Evolutionary conservation across 2,888 invertebrate genomes (phyloP).

Genomic region (Amblyteles armatorius): DNA sequence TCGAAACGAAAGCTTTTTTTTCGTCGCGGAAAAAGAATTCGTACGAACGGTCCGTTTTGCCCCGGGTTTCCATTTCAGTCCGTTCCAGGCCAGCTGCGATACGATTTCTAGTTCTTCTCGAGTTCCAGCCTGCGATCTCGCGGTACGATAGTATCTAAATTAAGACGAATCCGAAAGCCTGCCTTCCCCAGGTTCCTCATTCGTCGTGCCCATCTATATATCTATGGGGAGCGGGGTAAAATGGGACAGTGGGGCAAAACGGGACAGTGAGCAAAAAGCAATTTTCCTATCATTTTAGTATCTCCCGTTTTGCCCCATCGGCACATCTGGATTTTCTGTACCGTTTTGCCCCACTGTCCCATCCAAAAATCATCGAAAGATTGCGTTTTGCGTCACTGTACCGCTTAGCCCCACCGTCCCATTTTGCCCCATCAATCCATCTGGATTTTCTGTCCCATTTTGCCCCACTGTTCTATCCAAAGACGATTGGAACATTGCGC

Average conservation of each 20-base stretch:
- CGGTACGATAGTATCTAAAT: slow-evolving; percentile 68
- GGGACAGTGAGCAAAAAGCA: no score
- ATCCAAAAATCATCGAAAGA: no score
- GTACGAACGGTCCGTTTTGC: neutral
- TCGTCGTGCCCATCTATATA: neutral
- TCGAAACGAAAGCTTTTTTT: neutral
- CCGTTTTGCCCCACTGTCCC: no score
- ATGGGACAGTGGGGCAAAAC: neutral
- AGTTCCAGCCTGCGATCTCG: slow-evolving; percentile 53
- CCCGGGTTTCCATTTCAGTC: neutral
- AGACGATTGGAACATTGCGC: no score
- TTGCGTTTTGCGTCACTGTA: no score
- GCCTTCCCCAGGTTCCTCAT: slow-evolving; percentile 1
- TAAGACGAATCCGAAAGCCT: slow-evolving; percentile 45
- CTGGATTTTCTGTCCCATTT: no score
- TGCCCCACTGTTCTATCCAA: no score
- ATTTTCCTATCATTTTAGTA: no score
- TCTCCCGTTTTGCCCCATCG: no score
- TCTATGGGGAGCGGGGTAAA: neutral
- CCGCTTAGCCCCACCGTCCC: no score
- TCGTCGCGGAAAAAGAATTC: neutral
- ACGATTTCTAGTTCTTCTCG: slow-evolving; percentile 29
- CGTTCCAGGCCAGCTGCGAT: neutral
- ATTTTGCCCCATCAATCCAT: no score
- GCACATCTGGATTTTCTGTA: no score